Conservation (phyloP, 2,888 invertebrate species). For the Ophonus ardosiacus region DNA sequence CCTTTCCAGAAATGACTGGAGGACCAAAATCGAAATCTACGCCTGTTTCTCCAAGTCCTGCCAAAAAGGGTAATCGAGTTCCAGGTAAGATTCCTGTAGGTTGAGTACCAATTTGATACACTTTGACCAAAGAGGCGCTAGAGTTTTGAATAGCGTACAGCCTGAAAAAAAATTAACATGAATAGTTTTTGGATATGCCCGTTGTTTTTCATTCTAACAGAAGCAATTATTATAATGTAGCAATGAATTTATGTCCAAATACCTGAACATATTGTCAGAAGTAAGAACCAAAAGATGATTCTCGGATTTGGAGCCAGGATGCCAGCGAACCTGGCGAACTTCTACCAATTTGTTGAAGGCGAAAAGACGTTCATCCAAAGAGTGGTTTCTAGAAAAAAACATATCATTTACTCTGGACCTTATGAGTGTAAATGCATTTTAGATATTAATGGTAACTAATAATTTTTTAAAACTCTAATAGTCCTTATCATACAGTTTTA, state of each 20-base stretch:
- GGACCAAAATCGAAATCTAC: conserved; percentile 92
- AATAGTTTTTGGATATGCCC: too few relatives aligned
- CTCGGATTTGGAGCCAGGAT: conserved; percentile 87
- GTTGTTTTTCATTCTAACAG: too few relatives aligned
- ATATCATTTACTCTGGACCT: too few relatives aligned
- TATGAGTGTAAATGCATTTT: too few relatives aligned
- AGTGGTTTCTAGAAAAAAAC: conserved; percentile 81
- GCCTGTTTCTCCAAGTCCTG: conserved; percentile 87
- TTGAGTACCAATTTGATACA: conserved; percentile 72
- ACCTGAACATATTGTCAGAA: conserved; percentile 92
- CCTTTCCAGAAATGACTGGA: conserved; percentile 70
- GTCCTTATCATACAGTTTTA: too few relatives aligned
- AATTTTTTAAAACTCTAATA: too few relatives aligned
- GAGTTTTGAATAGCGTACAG: conserved; percentile 72
- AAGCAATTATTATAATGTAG: too few relatives aligned
- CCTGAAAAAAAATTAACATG: conserved; percentile 66
- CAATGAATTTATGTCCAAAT: too few relatives aligned
- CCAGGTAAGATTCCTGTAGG: conserved; percentile 73
- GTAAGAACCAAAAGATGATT: conserved; percentile 88
- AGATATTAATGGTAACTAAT: too few relatives aligned
- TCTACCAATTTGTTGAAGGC: conserved; percentile 83
- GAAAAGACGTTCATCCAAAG: conserved; percentile 86
- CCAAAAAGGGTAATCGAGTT: conserved; percentile 72
- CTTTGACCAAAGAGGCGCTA: conserved; percentile 69
- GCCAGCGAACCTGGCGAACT: conserved; percentile 89